Percentiles rank a stretch among this genome's conserved stretches.
These are phyloP conservation scores for Microcebus lehilahytsara DNA, from an alignment of 2,113 vertebrate genomes.

Conservation along the genomic window DNA sequence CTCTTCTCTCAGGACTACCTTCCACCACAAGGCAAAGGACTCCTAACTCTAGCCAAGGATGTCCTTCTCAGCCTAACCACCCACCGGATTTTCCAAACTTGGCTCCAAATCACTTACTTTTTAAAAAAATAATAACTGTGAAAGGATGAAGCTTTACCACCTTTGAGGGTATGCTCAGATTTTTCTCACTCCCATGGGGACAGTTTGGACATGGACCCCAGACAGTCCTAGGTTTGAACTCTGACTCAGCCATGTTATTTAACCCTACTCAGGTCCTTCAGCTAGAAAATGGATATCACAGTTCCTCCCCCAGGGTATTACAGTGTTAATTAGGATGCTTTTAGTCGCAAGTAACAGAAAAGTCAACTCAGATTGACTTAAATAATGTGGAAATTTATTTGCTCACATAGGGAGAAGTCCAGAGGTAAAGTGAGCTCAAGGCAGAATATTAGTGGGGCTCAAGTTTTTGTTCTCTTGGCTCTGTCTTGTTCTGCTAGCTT, in stretches of 20 bases:
- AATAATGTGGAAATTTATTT: slow-evolving; percentile 38
- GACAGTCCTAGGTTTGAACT: not conserved
- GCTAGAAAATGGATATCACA: not conserved
- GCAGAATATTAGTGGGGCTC: not conserved
- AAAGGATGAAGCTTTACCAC: not conserved
- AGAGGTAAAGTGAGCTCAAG: not conserved
- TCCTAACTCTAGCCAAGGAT: not conserved
- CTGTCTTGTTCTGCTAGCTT: not conserved
- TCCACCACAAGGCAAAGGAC: not conserved
- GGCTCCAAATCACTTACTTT: not conserved
- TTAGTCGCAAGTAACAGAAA: slow-evolving; percentile 35
- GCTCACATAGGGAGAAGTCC: not conserved
- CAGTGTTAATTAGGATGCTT: slow-evolving; percentile 32
- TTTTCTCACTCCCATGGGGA: not conserved
- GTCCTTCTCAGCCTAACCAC: not conserved
- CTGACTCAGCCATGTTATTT: not conserved
- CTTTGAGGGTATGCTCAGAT: not conserved
- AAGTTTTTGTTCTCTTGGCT: not conserved
- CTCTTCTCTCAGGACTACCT: not conserved
- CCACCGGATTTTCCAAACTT: not conserved
- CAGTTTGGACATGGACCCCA: not conserved
- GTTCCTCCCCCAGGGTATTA: not conserved
- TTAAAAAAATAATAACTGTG: not conserved
- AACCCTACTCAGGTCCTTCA: not conserved
- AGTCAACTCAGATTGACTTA: not conserved